phyloP scores from a whole-genome alignment of 2,888 invertebrate species.

The Tanytarsus gracilentus region DNA sequence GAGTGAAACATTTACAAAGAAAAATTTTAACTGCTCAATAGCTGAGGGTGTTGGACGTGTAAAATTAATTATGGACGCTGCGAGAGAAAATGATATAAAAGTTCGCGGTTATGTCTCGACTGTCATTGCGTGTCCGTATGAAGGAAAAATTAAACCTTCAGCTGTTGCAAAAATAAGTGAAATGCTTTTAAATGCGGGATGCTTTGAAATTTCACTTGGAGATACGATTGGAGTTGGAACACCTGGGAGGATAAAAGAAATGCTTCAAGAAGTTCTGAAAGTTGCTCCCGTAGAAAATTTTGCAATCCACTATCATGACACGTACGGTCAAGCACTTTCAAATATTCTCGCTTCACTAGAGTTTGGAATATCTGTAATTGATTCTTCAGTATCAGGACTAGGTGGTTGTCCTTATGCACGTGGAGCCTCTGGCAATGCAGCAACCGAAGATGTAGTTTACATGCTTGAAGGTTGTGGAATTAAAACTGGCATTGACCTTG shows the following conservation, averaged over 20 bases:
- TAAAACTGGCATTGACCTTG: slow-evolving; percentile 72
- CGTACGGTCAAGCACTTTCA: slow-evolving; percentile 91
- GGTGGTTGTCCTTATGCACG: slow-evolving; percentile 94
- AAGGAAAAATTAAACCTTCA: slow-evolving; percentile 69
- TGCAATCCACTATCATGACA: slow-evolving; percentile 96
- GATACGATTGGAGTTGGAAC: slow-evolving; percentile 97
- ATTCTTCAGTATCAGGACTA: slow-evolving; percentile 89
- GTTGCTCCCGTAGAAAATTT: slow-evolving; percentile 57
- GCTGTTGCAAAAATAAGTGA: slow-evolving; percentile 72
- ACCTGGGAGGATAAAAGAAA: slow-evolving; percentile 61
- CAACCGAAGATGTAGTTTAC: slow-evolving; percentile 96
- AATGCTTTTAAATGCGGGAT: slow-evolving; percentile 70
- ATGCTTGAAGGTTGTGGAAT: slow-evolving; percentile 77
- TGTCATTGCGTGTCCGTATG: slow-evolving; percentile 93
- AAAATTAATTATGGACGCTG: slow-evolving; percentile 61
- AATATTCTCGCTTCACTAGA: slow-evolving; percentile 88
- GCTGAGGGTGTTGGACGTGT: slow-evolving; percentile 71
- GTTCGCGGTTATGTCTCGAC: slow-evolving; percentile 94
- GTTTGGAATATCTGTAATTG: slow-evolving; percentile 75
- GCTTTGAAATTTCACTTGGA: slow-evolving; percentile 92
- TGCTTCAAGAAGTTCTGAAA: slow-evolving; percentile 66
- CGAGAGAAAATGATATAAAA: slow-evolving; percentile 59
- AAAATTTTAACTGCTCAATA: slow-evolving; percentile 90
- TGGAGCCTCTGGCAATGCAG: slow-evolving; percentile 94
- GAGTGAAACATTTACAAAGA: slow-evolving; percentile 83